Percentiles rank a stretch among this genome's conserved stretches.
Conservation (phyloP, 2,797 vertebrate species). For the Syndactyla subalaris region DNA sequence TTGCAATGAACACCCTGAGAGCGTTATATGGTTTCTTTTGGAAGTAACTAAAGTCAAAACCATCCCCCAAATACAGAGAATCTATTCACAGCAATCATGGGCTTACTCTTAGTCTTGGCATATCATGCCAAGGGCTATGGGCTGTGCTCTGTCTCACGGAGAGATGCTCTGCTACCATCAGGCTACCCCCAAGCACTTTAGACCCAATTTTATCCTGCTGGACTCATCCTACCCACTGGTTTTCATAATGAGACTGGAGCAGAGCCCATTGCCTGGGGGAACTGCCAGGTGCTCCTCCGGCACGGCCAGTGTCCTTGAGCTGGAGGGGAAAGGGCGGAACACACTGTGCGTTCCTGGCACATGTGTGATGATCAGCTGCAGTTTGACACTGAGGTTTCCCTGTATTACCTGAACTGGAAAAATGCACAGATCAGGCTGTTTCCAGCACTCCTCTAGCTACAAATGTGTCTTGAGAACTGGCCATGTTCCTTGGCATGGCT, state of each 20-base stretch:
- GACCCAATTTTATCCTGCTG: not conserved
- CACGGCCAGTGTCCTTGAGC: not conserved
- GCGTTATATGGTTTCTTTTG: not conserved
- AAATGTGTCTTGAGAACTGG: not conserved
- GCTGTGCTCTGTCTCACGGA: not conserved
- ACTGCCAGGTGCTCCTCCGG: constrained; percentile 38
- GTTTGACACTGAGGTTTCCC: not conserved
- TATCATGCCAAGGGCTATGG: not conserved
- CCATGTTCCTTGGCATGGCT: not conserved
- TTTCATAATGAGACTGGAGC: constrained; percentile 41
- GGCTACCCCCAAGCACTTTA: not conserved
- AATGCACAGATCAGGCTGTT: not conserved
- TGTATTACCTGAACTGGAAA: not conserved
- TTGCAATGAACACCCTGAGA: not conserved
- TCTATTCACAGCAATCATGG: not conserved
- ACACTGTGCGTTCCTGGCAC: not conserved
- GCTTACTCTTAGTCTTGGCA: not conserved
- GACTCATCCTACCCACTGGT: not conserved
- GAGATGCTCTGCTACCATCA: not conserved
- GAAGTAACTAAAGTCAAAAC: not conserved
- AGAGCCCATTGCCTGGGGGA: not conserved
- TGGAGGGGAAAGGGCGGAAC: not conserved
- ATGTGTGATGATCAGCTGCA: not conserved
- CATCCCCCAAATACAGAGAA: not conserved
- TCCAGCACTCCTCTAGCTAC: not conserved